Evolutionary conservation across 64 coral and sea anemone genomes (phyloP).

Genomic region (Pachyseris speciosa): DNA sequence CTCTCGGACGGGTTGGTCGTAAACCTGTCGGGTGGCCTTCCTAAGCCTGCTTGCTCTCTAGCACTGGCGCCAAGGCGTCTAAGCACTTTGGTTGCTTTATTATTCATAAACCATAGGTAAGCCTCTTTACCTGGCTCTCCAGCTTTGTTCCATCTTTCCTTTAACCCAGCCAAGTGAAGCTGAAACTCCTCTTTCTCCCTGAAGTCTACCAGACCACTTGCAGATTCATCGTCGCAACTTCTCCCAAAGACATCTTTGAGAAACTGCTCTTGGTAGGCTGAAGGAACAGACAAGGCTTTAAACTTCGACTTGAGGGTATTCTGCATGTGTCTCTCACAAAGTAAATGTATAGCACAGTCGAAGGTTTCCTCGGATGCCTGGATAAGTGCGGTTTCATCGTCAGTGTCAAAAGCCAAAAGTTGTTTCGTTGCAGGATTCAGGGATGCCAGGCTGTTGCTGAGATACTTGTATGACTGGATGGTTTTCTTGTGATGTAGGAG

Average conservation of each 20-base stretch:
- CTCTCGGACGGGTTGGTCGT: slow-evolving; percentile 27
- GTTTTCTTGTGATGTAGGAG: slow-evolving; percentile 49
- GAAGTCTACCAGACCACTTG: background rate
- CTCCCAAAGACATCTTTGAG: background rate
- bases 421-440: background rate
- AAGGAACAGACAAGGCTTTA: background rate
- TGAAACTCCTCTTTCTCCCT: background rate
- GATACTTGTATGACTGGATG: slow-evolving; percentile 39
- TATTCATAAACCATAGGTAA: background rate
- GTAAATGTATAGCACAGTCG: background rate
- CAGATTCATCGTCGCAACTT: background rate
- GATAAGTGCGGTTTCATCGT: background rate
- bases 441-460: slow-evolving; percentile 10
- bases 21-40: slow-evolving; percentile 5
- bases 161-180: background rate
- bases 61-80: background rate
- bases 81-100: background rate
- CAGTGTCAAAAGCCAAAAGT: background rate
- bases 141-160: background rate
- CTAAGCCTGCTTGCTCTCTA: background rate
- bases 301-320: background rate
- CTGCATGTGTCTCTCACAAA: background rate
- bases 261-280: background rate
- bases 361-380: background rate
- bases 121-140: background rate